Base-by-base conservation (phyloP, 1,140 invertebrate species). In the Phocides pigmalion region DNA sequence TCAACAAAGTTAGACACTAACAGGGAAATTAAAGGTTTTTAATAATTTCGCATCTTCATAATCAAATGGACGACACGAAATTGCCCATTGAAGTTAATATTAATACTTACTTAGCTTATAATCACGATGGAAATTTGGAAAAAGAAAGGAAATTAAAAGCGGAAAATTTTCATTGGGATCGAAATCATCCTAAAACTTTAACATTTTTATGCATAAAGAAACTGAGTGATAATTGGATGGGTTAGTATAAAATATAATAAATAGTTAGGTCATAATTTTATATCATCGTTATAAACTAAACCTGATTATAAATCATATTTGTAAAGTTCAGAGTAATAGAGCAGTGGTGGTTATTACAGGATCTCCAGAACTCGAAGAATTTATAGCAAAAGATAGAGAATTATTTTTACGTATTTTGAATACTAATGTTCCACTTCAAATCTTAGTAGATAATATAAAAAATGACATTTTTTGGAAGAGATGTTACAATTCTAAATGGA, bases 381-480 rank as follows among this genome's bases (percentile, higher is more conserved):
- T 91, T 11, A 62, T 88, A 28, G 70, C 82, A n/a, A 90, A 91
- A 70, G 91, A 92, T 68, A 76, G 87, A 39, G 84, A 89, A 67
- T 72, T 80, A 35, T 87, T 93, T 68, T 64, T 93, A 20, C 81
- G 91, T 82, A 82, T 90, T 62, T 78, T 93, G 41, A 77, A 86
- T 46, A 86, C 85, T 5, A 70, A 90, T 66, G 76, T 90, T 5
- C 87, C 92, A 3, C 70, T 92, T 39, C 76, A 88, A 73, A 80
- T 92, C 58, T 80, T 92, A 56, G 87, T 91, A 4, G 79, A 87
- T 53, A 87, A 91, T 62, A 89, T 93, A 46, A 80, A 87, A 74
- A 90, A 82, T 68, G 89, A 93, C 66, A 77, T 91, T 64, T 93
- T 92, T 76, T 93, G 92, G 92, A 88, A 90, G 75, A 80, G 87